Evolutionary conservation across 2,888 invertebrate species (phyloP).

Genomic region (Caenorhabditis uteleia): DNA sequence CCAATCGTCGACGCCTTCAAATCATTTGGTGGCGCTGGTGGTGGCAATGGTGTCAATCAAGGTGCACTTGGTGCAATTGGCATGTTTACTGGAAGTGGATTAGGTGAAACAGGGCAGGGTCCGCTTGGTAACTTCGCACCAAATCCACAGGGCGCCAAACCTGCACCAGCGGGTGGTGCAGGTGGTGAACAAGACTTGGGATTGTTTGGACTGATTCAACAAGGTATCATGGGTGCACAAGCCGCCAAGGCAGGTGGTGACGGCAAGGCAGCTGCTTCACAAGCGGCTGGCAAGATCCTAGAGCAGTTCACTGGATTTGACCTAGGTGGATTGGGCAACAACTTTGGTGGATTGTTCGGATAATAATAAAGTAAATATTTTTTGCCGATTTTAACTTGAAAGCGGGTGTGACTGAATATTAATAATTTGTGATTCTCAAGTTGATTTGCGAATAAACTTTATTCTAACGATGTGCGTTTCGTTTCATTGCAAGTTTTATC

Average conservation of each 20-base stretch:
- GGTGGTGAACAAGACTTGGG: constrained; percentile 46
- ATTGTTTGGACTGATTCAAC: constrained; percentile 46
- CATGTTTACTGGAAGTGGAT: constrained; percentile 40
- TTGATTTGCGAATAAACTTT: too few relatives aligned
- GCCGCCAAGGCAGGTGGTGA: constrained; percentile 30
- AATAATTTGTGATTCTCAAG: too few relatives aligned
- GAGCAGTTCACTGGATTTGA: constrained; percentile 55
- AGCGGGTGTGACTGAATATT: too few relatives aligned
- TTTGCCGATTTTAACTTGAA: neutral
- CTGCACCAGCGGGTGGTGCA: constrained; percentile 8
- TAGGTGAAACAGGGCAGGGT: constrained; percentile 35
- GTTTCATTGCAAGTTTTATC: too few relatives aligned
- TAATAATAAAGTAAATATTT: constrained; percentile 6
- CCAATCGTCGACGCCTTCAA: constrained; percentile 31
- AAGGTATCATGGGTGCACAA: constrained; percentile 47
- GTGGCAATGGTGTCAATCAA: constrained; percentile 17
- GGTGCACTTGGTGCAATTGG: constrained; percentile 40
- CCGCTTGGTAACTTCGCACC: constrained; percentile 37
- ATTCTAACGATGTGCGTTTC: too few relatives aligned
- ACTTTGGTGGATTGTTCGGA: constrained; percentile 42
- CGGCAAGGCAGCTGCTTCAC: constrained; percentile 41
- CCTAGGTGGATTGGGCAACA: constrained; percentile 42
- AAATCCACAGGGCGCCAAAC: constrained; percentile 16
- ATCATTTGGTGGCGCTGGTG: constrained; percentile 19
- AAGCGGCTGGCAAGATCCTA: constrained; percentile 46